These are phyloP conservation scores for Steinernema khuongi DNA, from an alignment of 1,140 invertebrate genomes.

Conservation along the genomic window DNA sequence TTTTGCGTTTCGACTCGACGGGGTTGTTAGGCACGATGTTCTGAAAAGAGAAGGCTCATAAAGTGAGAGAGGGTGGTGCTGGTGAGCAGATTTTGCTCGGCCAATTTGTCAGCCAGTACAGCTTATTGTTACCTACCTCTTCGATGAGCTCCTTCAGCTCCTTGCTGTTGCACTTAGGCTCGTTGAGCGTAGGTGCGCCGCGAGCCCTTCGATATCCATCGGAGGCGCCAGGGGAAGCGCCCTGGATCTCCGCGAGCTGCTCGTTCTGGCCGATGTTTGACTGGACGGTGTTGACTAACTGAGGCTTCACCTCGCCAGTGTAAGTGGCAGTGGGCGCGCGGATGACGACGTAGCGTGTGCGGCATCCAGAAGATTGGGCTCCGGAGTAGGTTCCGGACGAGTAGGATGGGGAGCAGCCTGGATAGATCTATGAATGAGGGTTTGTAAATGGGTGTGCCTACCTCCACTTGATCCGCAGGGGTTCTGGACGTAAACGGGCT, in stretches of 20 bases:
- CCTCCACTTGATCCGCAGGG: neutral
- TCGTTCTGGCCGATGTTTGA: neutral
- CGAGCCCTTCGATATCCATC: neutral
- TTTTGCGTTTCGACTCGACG: conserved; percentile 28
- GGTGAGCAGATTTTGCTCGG: too few species aligned
- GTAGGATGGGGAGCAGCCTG: neutral
- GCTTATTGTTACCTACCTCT: neutral
- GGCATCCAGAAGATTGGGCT: neutral
- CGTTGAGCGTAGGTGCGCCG: conserved; percentile 25
- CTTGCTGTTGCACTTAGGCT: conserved; percentile 34
- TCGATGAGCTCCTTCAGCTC: conserved; percentile 24
- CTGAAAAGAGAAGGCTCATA: conserved; percentile 21
- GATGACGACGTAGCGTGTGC: conserved; percentile 10
- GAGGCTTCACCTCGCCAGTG: neutral
- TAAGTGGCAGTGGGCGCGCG: neutral
- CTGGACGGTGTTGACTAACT: neutral
- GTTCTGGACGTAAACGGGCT: conserved; percentile 27
- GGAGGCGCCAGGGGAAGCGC: neutral
- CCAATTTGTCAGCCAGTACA: neutral
- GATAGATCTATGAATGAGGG: neutral
- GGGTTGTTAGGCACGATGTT: conserved; percentile 31
- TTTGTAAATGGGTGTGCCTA: neutral
- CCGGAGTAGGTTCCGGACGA: neutral
- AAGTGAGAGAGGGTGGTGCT: too few species aligned
- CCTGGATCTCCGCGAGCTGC: neutral